Base-by-base conservation (phyloP, 2,888 invertebrate species). In the Synanthedon myopaeformis region DNA sequence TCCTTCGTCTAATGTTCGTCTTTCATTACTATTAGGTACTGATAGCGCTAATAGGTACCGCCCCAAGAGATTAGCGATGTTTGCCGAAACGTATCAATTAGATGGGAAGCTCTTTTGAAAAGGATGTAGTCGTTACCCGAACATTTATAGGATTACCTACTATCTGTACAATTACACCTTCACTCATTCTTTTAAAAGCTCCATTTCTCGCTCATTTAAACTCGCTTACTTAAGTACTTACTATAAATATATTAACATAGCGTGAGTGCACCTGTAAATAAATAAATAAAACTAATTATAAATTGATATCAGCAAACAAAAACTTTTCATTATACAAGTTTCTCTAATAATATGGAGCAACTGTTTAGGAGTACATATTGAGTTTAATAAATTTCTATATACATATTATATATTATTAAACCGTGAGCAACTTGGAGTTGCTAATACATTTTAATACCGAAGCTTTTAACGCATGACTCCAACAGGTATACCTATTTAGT, bases 91-190 rank as follows among this genome's bases (percentile, higher is more conserved):
- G 62, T 65, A 69, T 68, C 68, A 69, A 70, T 71, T 69, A 69
- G 63, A 62, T 58, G 62, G 35, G 61, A 66, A 67, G 61, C 60
- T 61, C 62, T 60, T 58, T 59, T 59, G 57, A 55, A 52, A 61
- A 58, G 54, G 54, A 14, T 14, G 12, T 52, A 57, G 58, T 69
- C 72, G 69, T 72, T 73, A 73, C 62, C 69, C 69, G 58, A 64
- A 70, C 62, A 71, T 72, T 71, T 70, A 69, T 69, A 62, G 56
- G 59, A 58, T 56, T 59, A 56, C 63, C 62, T 64, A 66, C 59
- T 59, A 59, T 60, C 59, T 61, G 58, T 57, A 58, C 60, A 60
- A 56, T 56, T 63, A 61, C 59, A 62, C 65, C 67, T 65, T 59
- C 57, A 53, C 58, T 56, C 60, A 65, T 66, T 61, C 59, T 69